Evolutionary conservation across 2,113 vertebrate genomes (phyloP).

Genomic region (Sterna hirundo): DNA sequence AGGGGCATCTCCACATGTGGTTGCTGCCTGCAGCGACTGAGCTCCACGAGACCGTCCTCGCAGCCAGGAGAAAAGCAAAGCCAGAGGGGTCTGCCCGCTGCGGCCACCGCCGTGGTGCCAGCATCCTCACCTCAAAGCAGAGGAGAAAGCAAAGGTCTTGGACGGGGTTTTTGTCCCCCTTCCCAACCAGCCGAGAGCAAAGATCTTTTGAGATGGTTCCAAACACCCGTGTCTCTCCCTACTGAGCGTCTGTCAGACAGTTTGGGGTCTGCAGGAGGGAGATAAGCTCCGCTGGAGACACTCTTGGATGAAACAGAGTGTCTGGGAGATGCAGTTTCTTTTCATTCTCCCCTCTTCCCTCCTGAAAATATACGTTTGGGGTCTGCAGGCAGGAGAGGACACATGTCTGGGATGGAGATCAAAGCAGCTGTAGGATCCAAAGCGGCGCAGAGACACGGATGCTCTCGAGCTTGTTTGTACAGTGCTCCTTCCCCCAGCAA

Average conservation of each 20-base stretch:
- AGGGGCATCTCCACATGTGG: background rate
- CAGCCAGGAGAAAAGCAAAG: background rate
- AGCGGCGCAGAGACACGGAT: rapidly evolving
- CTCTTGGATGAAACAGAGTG: background rate
- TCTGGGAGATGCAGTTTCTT: background rate
- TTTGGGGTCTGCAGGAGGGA: background rate
- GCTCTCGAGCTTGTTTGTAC: background rate
- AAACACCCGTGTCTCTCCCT: rapidly evolving
- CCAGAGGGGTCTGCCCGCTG: background rate
- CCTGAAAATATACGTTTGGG: background rate
- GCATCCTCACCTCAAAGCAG: background rate
- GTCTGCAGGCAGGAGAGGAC: background rate
- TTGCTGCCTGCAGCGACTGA: background rate
- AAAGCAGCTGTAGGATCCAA: background rate
- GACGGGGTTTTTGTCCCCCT: background rate
- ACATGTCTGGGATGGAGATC: background rate
- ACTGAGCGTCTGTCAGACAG: background rate
- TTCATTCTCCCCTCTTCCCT: background rate
- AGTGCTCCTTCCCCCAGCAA: background rate
- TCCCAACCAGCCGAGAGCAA: background rate
- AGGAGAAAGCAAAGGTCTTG: background rate
- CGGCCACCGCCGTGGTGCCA: background rate
- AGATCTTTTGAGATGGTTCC: background rate
- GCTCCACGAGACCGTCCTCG: rapidly evolving
- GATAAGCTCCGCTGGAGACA: background rate